Conservation (phyloP, 2,797 vertebrate species). For the Heteromormyrus szaboi region DNA sequence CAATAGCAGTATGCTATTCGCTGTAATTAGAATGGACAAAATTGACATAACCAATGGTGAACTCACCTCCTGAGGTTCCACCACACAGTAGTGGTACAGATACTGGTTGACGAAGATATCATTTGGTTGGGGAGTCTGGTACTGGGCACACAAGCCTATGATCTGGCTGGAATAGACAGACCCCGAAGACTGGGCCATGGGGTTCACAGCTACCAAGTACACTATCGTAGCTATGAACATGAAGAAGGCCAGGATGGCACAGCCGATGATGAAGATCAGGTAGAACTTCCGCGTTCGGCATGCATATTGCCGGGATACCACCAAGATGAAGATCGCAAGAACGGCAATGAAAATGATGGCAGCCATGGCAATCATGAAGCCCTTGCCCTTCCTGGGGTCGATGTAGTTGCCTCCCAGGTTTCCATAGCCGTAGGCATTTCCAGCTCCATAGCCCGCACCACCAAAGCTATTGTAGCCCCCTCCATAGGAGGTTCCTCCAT, state of each 20-base stretch:
- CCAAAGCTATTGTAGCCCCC: constrained; percentile 39
- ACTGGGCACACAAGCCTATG: constrained; percentile 68
- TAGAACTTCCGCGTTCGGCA: constrained; percentile 71
- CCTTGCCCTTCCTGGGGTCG: constrained; percentile 74
- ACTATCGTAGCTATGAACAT: constrained; percentile 80
- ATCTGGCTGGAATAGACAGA: constrained; percentile 66
- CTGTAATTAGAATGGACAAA: background rate
- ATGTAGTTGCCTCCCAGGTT: constrained; percentile 67
- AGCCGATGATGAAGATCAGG: constrained; percentile 64
- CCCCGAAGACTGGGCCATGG: constrained; percentile 70
- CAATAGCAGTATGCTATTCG: background rate
- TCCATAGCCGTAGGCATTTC: constrained; percentile 56
- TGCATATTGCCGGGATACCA: constrained; percentile 64
- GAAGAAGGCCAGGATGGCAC: constrained; percentile 65
- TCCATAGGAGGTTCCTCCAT: constrained; percentile 19
- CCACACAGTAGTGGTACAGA: constrained; percentile 86
- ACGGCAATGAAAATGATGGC: constrained; percentile 66
- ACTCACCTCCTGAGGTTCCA: constrained; percentile 85
- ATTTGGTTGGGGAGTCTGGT: constrained; percentile 46
- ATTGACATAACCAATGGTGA: background rate
- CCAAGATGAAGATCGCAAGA: constrained; percentile 69
- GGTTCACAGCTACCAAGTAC: constrained; percentile 79
- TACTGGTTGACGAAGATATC: constrained; percentile 72
- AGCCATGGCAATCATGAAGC: constrained; percentile 77
- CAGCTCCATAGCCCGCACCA: constrained; percentile 31